phyloP scores from a whole-genome alignment of 1,140 invertebrate genomes.

The Drosophila baimaii region DNA sequence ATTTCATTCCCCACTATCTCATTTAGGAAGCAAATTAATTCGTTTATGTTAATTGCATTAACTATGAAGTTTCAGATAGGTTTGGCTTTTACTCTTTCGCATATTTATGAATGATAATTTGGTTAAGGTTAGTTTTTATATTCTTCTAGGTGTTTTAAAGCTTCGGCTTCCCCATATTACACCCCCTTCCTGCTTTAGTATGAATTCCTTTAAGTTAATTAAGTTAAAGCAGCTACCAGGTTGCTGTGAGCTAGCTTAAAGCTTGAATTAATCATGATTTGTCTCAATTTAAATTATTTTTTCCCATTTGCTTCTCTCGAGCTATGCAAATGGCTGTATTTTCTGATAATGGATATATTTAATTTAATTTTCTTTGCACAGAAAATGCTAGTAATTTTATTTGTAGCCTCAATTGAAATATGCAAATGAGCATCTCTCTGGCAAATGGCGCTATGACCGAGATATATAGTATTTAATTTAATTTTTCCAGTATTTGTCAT shows the following conservation, averaged over 20 bases:
- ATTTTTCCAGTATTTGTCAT: not conserved
- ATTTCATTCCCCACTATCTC: constrained; percentile 15
- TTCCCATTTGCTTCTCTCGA: not conserved
- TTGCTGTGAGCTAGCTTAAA: not conserved
- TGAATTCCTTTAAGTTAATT: not conserved
- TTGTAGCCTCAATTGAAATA: constrained; percentile 1
- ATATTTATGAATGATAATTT: constrained; percentile 6
- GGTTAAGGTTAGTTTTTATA: too few species aligned
- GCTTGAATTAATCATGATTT: not conserved
- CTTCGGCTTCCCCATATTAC: too few species aligned
- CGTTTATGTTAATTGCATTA: constrained; percentile 15
- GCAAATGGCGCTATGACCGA: not conserved
- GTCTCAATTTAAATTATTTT: not conserved
- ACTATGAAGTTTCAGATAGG: constrained; percentile 5
- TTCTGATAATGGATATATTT: not conserved
- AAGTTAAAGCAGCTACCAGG: constrained; percentile 2
- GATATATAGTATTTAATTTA: not conserved
- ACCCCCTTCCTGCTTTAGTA: too few species aligned
- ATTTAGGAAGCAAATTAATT: constrained; percentile 16
- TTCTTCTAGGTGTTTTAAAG: not conserved
- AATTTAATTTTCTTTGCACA: not conserved
- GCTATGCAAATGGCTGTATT: constrained; percentile 6
- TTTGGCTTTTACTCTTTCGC: not conserved
- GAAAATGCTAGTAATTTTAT: constrained; percentile 1
- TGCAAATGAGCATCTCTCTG: not conserved